Base-by-base conservation (phyloP, 2,113 vertebrate genomes). In the Plestiodon gilberti region DNA sequence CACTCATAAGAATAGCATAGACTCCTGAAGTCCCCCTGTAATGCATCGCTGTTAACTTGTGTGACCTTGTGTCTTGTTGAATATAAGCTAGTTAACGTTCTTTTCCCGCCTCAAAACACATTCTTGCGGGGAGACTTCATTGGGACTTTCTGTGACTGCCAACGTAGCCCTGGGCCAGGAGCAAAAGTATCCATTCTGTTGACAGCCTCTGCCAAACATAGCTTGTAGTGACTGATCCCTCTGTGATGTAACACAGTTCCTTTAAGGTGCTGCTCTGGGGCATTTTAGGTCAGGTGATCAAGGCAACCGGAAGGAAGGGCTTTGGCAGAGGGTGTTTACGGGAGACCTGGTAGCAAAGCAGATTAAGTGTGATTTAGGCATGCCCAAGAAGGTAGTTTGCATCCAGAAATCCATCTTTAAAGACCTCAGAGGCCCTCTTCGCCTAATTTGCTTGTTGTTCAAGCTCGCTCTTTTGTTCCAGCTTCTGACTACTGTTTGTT, bases 291-390 rank as follows among this genome's bases (percentile, higher is more conserved):
- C 92, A 95, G 92, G 74, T 83, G 74, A 87, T 90, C 91, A 89
- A 91, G 81, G 90, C 89, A 94, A 92, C 64, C 81, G 89, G 93
- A 94, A 95, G 91, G 90, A 93, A 87, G 85, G 86, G 93, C 93
- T 95, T 94, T 94, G 92, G 55, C 83, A 62, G 48, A 86, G 40
- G 78, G 43, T 92, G 89, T 93, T 94, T 90, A 92, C 87, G 76
- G 91, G 88, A 90, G 89, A 94, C 89, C 92, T 85, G 86, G 57
- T 43, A 83, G 82, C 88, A 94, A 95, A 95, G 92, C 88, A 87
- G 95, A 87, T 95, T 95, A 95, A 78, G 84, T 69, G 85, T 86
- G 90, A 43, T 93, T 95, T 94, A 93, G 92, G 90, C 90, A 90
- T 92, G 93, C 92, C 82, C 74, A 89, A 80, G 88, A 91, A 92